Evolutionary conservation across 2,888 invertebrate genomes (phyloP), one percentile per base, ranked within the genome.

Genomic region (Stenodema calcarata): DNA sequence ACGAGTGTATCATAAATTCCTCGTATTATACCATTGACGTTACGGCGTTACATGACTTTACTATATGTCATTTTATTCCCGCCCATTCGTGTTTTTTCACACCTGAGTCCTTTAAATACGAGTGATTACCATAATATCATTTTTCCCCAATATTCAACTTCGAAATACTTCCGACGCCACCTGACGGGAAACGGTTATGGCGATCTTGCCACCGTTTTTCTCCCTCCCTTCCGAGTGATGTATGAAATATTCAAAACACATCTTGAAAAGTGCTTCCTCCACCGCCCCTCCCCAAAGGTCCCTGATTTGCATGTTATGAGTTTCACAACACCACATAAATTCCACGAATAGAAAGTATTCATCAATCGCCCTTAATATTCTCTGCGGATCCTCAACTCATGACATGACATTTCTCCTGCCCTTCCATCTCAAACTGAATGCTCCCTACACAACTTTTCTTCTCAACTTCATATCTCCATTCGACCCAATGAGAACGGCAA

Each of bases 261-360:
- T 86, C 86, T 78, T 78, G 62, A 30, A 76, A 76, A 62, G 54
- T 54, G 18, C 73, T 28, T 47, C 73, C 18, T n/a, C 84, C 35
- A n/a, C 27, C 44, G 12, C 41, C 14, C 41, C 30, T 47, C 47
- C 54, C 54, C 76, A 78, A n/a, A n/a, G n/a, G 54, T 62, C 62
- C 78, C 76, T 78, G 86, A 86, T 86, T 86, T 86, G 86, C 86
- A 86, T 86, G 86, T 86, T 86, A 86, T 86, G 86, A 86, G 86
- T 78, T 86, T 76, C 78, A 78, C 78, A 78, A 86, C 86, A 76
- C 86, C 78, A 76, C 78, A 78, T 86, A 86, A 86, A 86, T 86
- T 84, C 73, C 47, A 16, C 16, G 44, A 30, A 30, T 73, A 42
- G 28, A 75, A 70, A 47, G 35, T 42, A 84, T 84, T 73, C 84